Evolutionary conservation across 2,888 invertebrate species (phyloP), one percentile per base, ranked within the genome.

Genomic region (Hyposoter dolosus): DNA sequence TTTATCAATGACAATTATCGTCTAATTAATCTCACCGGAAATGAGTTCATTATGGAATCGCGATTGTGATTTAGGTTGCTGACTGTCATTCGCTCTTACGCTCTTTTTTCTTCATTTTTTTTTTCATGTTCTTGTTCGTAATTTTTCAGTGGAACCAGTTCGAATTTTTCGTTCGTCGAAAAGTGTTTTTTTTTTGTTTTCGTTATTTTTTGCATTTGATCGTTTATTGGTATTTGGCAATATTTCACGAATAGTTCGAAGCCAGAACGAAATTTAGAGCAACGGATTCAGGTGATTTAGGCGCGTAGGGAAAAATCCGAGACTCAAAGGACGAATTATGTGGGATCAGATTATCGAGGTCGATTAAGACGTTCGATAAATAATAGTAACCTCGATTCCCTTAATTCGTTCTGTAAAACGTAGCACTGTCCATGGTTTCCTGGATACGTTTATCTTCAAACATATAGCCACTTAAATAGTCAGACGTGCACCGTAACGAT

Each of bases 1-100:
- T 68, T 68, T 68, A 68, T 68, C 66, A 68, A 10, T 19, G 66
- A 68, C 66, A 19, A 43, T 68, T 68, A 40, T 19, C 10, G 40
- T n/a, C n/a, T 10, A 19, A 53, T 19, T 19, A 19, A 63, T 17
- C 15, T 63, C 63, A 7, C 0, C 12, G 32, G 7, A 47, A 45
- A 45, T 47, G 28, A 47, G 47, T 45, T 47, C 7, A 69, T 15
- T 3, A 19, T 19, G 3, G n/a, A 43, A 43, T 43, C 19, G 6
- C 43, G 40, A 12, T 5, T 17, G 15, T 12, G 5, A 43, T 17
- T 66, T n/a, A 19, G 17, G 35, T 40, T 66, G 7, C 0, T 3
- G 19, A 12, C 66, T 60, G 28, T 23, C 60, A 28, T 28, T 60
- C 28, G n/a, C 28, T 3, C 28, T 9, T 9, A 28, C 28, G 23